Evolutionary conservation across 2,113 vertebrate genomes (phyloP), one percentile per base, ranked within the genome.

Genomic region (Dunckerocampus dactyliophorus): DNA sequence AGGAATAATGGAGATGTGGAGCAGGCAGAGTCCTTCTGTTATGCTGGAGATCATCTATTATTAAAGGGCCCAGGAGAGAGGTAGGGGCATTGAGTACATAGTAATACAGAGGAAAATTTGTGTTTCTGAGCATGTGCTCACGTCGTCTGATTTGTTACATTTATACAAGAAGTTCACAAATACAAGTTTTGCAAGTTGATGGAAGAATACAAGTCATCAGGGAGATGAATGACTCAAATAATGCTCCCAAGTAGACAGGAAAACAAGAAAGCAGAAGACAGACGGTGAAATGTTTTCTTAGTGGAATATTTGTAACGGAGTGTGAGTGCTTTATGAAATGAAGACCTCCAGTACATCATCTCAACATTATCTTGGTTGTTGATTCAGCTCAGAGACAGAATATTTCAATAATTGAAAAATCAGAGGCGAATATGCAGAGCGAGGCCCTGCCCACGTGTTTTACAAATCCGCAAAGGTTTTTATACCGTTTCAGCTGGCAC

Each of bases 31-130:
- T 65, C 66, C 76, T 58, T 54, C 63, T 65, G 77, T 75, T 82
- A 81, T 76, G 81, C 62, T 77, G 39, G 67, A 53, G 21, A 70
- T 80, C 83, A 87, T 89, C 79, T 87, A 88, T 89, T 86, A 89
- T 87, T 87, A 68, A 87, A 55, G 55, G 61, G 72, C 62, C 74
- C 73, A 69, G 63, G 74, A 82, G 71, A 85, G 74, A 83, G 65
- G 63, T 54, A 63, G 67, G 22, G 52, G 74, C 66, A 60, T 71
- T 80, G 65, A 74, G 64, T 62, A 74, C 59, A 74, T 56, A 47
- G 47, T 20, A 68, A 66, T 59, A 63, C 46, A 1, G 59, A 69
- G 73, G 76, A 79, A 67, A 72, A 82, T 72, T 59, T 39, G 2
- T 19, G 28, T 49, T 82, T 65, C 67, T 71, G 63, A 76, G 63